phyloP scores from a whole-genome alignment of 53 echinoderm and acorn worm species.

The Henricia sp. region DNA sequence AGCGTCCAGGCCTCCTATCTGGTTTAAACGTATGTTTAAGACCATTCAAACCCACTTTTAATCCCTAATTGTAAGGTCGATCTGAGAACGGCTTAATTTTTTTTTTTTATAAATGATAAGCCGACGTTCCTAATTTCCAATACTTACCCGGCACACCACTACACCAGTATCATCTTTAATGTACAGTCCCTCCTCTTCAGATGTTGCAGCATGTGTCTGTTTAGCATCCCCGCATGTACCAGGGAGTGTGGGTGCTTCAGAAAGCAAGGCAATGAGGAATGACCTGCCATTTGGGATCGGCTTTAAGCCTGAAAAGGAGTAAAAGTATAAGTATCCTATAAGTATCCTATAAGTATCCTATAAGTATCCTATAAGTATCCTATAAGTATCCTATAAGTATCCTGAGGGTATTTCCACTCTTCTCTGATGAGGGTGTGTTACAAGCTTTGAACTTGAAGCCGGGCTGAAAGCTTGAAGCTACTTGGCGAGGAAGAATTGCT shows the following conservation, averaged over 20 bases:
- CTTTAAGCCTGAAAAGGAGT: conserved; percentile 6
- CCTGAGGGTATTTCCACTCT: too few relatives aligned
- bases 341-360: too few relatives aligned
- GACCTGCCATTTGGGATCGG: neutral
- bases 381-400: too few relatives aligned
- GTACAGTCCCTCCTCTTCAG: conserved; percentile 4
- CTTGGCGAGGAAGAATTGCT: neutral
- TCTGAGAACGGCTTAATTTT: neutral
- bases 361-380: too few relatives aligned
- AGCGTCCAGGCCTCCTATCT: too few relatives aligned
- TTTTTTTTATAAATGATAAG: neutral
- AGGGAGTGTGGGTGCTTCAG: neutral
- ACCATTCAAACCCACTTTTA: neutral
- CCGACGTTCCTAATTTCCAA: neutral
- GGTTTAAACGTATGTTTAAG: too few relatives aligned
- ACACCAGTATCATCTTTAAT: conserved; percentile 29
- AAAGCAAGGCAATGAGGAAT: conserved; percentile 20
- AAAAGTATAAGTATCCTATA: neutral
- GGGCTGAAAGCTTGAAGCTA: too few relatives aligned
- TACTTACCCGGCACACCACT: conserved; percentile 32
- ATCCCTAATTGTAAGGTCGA: neutral
- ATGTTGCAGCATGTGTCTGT: neutral
- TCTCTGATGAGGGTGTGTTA: too few relatives aligned
- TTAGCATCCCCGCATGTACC: neutral
- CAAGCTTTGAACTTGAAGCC: too few relatives aligned